These are phyloP conservation scores for Eubasilissa regina DNA, from an alignment of 1,140 invertebrate genomes.

Conservation along the genomic window DNA sequence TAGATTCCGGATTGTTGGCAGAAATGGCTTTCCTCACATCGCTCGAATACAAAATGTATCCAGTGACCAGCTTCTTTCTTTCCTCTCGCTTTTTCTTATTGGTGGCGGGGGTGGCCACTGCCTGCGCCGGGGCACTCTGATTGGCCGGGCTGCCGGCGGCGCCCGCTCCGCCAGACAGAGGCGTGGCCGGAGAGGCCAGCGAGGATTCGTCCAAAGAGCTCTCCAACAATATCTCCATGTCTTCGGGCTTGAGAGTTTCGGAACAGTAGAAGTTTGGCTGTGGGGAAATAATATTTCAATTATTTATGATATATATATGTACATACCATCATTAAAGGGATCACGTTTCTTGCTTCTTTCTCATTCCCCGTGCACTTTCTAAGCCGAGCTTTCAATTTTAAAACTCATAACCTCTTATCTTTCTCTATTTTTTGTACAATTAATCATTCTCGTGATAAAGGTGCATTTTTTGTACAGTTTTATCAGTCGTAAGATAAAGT, in stretches of 20 bases:
- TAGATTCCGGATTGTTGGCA: conserved; percentile 91
- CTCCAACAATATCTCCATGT: conserved; percentile 70
- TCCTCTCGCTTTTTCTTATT: conserved; percentile 79
- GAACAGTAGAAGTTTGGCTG: conserved; percentile 36
- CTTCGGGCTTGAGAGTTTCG: conserved; percentile 63
- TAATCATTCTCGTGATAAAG: too few relatives aligned
- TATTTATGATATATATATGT: too few relatives aligned
- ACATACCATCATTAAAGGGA: too few relatives aligned
- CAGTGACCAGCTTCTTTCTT: conserved; percentile 93
- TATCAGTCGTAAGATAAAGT: too few relatives aligned
- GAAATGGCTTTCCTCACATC: conserved; percentile 93
- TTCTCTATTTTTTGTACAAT: too few relatives aligned
- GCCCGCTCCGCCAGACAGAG: conserved; percentile 64
- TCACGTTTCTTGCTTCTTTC: too few relatives aligned
- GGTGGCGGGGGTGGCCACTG: conserved; percentile 18
- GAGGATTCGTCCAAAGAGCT: conserved; percentile 70
- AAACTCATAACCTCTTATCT: too few relatives aligned
- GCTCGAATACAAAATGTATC: conserved; percentile 98
- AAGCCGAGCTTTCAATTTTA: too few relatives aligned
- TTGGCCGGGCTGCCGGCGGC: conserved; percentile 64
- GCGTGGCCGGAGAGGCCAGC: conserved; percentile 68
- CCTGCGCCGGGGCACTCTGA: conserved; percentile 61
- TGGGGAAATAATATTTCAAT: neutral
- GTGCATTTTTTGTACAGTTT: too few relatives aligned
- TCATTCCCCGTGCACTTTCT: too few relatives aligned